phyloP scores from a whole-genome alignment of 2,797 vertebrate genomes.

The Phoeniculus purpureus region DNA sequence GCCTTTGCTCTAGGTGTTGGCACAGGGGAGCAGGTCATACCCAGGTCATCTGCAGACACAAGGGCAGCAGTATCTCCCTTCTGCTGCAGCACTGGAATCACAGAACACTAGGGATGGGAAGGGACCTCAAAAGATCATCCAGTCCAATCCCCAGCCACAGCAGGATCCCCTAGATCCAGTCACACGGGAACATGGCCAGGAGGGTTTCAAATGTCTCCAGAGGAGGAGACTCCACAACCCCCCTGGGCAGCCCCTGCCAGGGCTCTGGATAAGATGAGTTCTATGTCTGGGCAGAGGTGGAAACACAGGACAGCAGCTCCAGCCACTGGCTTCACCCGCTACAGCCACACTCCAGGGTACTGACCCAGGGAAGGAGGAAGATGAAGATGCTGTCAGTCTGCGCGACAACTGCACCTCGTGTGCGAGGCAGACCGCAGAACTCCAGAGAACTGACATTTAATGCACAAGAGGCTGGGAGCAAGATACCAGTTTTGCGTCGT shows the following conservation, averaged over 20 bases:
- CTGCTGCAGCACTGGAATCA: not conserved
- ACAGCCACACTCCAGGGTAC: not conserved
- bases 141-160: no score
- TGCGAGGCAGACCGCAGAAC: constrained; percentile 25
- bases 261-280: not conserved
- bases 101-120: no score
- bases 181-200: no score
- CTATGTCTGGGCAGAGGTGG: not conserved
- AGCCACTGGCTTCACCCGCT: not conserved
- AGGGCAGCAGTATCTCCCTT: not conserved
- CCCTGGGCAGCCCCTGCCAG: not conserved
- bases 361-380: constrained; percentile 7
- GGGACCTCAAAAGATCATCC: no score
- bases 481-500: constrained; percentile 31
- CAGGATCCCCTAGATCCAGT: no score
- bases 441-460: constrained; percentile 47
- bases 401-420: constrained; percentile 19
- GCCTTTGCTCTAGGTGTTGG: not conserved
- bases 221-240: no score
- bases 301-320: not conserved
- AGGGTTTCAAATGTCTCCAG: no score
- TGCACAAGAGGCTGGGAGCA: constrained; percentile 43
- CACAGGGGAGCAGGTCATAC: not conserved
- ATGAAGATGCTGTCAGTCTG: not conserved
- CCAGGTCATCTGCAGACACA: not conserved